Evolutionary conservation across 2,888 invertebrate species (phyloP), one percentile per base, ranked within the genome.

Genomic region (Drosophila acutilabella): DNA sequence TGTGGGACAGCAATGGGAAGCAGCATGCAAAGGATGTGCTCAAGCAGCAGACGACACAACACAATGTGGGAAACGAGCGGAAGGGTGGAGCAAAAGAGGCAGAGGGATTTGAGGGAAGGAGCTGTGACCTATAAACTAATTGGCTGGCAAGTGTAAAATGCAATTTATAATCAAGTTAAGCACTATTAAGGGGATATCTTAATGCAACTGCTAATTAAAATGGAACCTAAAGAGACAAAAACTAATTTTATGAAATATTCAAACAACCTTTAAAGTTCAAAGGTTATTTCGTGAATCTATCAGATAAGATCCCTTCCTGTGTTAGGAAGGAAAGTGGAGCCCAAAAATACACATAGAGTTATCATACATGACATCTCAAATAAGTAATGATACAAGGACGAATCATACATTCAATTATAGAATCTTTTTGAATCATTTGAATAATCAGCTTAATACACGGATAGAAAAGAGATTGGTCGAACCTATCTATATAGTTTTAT

Each of bases 121-220:
- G 13, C 13, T 11, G 6, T 64, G 64, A 71, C 64, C 69, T 58
- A 68, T 70, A 66, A 66, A 58, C 64, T 40, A 71, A 78, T 71
- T 68, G 48, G 47, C 54, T 66, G 77, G 61, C 61, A 64, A 69
- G 60, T 51, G 62, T 61, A 65, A 58, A 74, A 65, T 69, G 66
- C 62, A 71, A 58, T 79, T 69, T 62, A 64, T 60, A 73, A 73
- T 77, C 51, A 54, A 57, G 52, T 62, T 56, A 65, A 73, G 51
- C 50, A 60, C 64, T 74, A 54, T 61, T 51, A 53, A 62, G 56
- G 56, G 36, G 11, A 53, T 65, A 59, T 61, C 70, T 64, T 66
- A 57, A 59, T 76, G 87, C 72, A 72, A 70, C 58, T 52, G 47
- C 58, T 70, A 82, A 86, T 86, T 79, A 64, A 67, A 64, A 64